Conservation (phyloP, 35 echinoderm and acorn worm genomes). For the Hemicentrotus pulcherrimus region DNA sequence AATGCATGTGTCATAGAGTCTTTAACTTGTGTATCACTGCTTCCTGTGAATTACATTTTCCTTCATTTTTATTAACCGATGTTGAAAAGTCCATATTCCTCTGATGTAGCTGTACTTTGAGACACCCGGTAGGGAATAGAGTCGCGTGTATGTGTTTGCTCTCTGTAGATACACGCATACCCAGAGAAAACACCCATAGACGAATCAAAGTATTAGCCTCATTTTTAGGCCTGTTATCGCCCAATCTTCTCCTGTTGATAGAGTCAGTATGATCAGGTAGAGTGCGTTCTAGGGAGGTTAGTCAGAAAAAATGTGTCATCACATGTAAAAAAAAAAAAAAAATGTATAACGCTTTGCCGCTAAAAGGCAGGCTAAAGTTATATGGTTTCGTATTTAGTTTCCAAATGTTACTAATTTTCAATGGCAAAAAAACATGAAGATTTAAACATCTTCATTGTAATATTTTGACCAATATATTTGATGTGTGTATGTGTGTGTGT, state of each 20-base stretch:
- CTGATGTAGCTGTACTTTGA: not conserved
- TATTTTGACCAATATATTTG: too few relatives aligned
- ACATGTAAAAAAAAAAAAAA: not conserved
- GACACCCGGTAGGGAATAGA: not conserved
- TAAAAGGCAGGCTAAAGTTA: too few relatives aligned
- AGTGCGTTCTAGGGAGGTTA: not conserved
- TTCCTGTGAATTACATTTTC: not conserved
- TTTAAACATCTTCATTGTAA: too few relatives aligned
- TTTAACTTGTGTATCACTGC: not conserved
- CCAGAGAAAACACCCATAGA: not conserved
- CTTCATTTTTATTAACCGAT: not conserved
- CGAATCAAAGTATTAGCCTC: conserved; percentile 5
- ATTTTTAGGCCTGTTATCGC: not conserved
- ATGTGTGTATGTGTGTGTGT: too few relatives aligned
- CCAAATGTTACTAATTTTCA: too few relatives aligned
- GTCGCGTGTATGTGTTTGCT: not conserved
- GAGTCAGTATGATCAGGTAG: not conserved
- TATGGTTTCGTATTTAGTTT: too few relatives aligned
- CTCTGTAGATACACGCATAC: not conserved
- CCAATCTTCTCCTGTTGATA: not conserved
- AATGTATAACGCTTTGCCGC: not conserved
- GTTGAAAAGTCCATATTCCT: not conserved
- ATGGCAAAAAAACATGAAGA: too few relatives aligned
- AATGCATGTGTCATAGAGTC: not conserved
- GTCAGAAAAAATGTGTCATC: not conserved